Evolutionary conservation across 1,140 invertebrate genomes (phyloP), one percentile per base, ranked within the genome.

Genomic region (Archivesica marissinica): DNA sequence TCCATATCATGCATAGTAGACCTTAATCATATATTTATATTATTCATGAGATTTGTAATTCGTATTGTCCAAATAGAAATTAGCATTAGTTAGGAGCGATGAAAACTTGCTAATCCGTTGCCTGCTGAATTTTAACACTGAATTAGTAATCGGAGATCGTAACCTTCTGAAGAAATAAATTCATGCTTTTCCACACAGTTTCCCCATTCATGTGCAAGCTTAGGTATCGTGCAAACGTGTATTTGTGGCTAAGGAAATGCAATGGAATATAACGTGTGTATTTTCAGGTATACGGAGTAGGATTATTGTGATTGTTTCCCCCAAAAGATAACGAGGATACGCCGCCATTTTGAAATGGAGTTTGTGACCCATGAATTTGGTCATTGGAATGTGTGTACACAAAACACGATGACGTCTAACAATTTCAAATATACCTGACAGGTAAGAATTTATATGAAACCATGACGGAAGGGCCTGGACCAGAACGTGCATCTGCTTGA

Each of bases 11-110:
- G 70, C 80, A 74, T 38, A 74, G 41, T 61, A 38, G 70, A 41
- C 80, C 80, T 83, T 83, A 83, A 83, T 83, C 47, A 83, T 83
- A 74, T 83, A 83, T 83, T 83, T 83, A 83, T 83, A 83, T 83
- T 83, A 83, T 83, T 83, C 80, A 83, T 83, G 80, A 83, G 52
- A 54, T 72, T 72, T 61, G 68, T 83, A 83, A 83, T 61, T 83
- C 80, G 35, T 44, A 83, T 83, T 83, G 80, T 83, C 80, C 80
- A 83, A 83, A 83, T 64, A 83, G 66, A 83, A 83, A 83, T 83
- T 83, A 83, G 80, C 80, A 83, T 83, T 64, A 75, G 80, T 83
- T 83, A 61, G 66, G 68, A 41, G 80, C 66, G 80, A 83, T 75
- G 80, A 83, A 83, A 74, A 83, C n/a, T 72, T 38, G 66, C 52